Percentiles rank a stretch among this genome's conserved stretches.
These are phyloP conservation scores for Manis crassicaudata DNA, from an alignment of 2,797 vertebrate genomes.

Conservation along the genomic window DNA sequence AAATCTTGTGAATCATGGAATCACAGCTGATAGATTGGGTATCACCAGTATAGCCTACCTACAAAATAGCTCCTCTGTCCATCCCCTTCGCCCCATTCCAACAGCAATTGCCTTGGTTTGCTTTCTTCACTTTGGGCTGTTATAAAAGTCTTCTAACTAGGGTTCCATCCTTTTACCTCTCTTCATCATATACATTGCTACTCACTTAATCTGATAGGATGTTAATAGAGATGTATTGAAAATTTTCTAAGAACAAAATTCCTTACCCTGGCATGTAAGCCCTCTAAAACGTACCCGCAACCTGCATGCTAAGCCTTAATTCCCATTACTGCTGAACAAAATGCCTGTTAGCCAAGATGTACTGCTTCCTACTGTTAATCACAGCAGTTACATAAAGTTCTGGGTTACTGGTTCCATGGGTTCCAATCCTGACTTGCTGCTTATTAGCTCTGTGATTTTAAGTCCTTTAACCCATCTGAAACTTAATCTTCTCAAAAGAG, in stretches of 20 bases:
- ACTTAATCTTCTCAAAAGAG: background rate
- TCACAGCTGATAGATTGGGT: background rate
- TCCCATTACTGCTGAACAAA: background rate
- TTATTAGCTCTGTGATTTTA: background rate
- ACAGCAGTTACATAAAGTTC: background rate
- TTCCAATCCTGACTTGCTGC: background rate
- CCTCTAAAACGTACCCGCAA: background rate
- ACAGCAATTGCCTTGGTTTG: background rate
- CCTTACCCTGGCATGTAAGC: background rate
- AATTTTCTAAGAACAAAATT: background rate
- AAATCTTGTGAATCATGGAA: constrained; percentile 23
- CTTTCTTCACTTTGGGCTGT: background rate
- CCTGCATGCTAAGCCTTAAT: background rate
- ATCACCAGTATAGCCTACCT: background rate
- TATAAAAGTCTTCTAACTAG: background rate
- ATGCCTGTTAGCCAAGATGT: background rate
- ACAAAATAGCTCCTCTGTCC: background rate
- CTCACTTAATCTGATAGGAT: background rate
- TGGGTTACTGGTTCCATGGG: background rate
- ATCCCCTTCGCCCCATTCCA: background rate
- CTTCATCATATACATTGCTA: background rate
- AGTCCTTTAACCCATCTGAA: background rate
- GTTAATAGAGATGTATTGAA: no score
- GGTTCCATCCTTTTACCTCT: background rate
- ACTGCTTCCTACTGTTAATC: background rate